Base-by-base conservation (phyloP, 1,140 invertebrate species). In the Phortica variegata region DNA sequence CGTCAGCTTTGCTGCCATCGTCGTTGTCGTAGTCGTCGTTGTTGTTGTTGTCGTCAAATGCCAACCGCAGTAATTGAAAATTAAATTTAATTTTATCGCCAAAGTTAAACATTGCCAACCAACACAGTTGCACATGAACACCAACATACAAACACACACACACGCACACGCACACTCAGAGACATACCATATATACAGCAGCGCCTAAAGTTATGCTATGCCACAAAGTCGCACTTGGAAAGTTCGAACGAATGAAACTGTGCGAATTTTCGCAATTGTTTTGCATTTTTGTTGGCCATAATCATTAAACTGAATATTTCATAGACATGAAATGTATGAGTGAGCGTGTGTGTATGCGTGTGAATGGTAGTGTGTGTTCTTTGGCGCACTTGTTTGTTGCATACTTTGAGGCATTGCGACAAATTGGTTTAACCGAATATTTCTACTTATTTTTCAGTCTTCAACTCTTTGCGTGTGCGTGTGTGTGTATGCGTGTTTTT, bases 241-340 rank as follows among this genome's bases (percentile, higher is more conserved):
- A n/a, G 21, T 20, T 38, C 19, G 20, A 33, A 16, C 26, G 26
- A 37, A 20, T 40, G 37, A 16, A 21, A 32, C 18, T 23, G 45
- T 61, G 60, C 45, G 53, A 63, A 60, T 47, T 56, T 31, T 43
- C 50, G 50, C 60, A 68, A 60, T 68, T 68, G 63, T 63, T 63
- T 51, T 49, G 57, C 54, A 63, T 68, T 68, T 66, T 60, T 56
- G 37, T 57, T 49, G 40, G 49, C 65, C 51, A 68, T 68, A 63
- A 68, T 60, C 63, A 63, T 68, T 63, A 68, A 68, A 68, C 63
- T 60, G 57, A 69, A 68, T 51, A 63, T 68, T 68, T 68, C n/a
- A n/a, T n/a, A n/a, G n/a, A n/a, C n/a, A n/a, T n/a, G n/a, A n/a
- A n/a, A n/a, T n/a, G n/a, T n/a, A n/a, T n/a, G n/a, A n/a, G n/a